Conservation (phyloP, 1,140 invertebrate species). For the Anastrepha ludens region DNA sequence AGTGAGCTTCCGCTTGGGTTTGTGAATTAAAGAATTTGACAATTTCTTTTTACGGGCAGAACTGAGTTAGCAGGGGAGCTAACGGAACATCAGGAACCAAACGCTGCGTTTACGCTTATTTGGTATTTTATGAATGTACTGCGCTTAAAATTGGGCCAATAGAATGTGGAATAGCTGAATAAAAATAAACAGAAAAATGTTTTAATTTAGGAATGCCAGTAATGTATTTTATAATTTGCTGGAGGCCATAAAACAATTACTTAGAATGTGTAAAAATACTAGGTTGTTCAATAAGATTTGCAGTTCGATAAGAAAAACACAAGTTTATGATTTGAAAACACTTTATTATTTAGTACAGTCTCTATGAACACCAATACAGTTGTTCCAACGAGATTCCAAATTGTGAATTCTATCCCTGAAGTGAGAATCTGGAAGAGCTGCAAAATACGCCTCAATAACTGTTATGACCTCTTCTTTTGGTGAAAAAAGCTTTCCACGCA, state of each 20-base stretch:
- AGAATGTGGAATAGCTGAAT: constrained; percentile 40
- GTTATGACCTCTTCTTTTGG: too few relatives aligned
- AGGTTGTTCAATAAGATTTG: too few relatives aligned
- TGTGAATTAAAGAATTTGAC: constrained; percentile 22
- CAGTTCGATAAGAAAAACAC: too few relatives aligned
- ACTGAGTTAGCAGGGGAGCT: constrained; percentile 2
- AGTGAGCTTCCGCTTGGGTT: constrained; percentile 27
- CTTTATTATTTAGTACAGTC: too few relatives aligned
- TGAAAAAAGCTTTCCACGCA: too few relatives aligned
- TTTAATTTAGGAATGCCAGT: not conserved
- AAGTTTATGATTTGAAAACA: too few relatives aligned
- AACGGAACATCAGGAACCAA: constrained; percentile 22
- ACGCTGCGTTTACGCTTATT: constrained; percentile 23
- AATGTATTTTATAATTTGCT: not conserved
- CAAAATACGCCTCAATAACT: too few relatives aligned
- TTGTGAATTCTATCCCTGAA: too few relatives aligned
- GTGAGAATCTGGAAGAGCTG: too few relatives aligned
- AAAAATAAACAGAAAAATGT: constrained; percentile 1
- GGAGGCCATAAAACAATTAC: not conserved
- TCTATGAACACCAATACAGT: too few relatives aligned
- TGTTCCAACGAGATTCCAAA: too few relatives aligned
- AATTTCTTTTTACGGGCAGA: constrained; percentile 23
- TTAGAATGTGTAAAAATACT: not conserved
- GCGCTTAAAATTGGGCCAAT: constrained; percentile 40
- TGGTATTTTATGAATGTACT: constrained; percentile 53